phyloP scores from a whole-genome alignment of 2,888 invertebrate species.

The Andrena marginata region DNA sequence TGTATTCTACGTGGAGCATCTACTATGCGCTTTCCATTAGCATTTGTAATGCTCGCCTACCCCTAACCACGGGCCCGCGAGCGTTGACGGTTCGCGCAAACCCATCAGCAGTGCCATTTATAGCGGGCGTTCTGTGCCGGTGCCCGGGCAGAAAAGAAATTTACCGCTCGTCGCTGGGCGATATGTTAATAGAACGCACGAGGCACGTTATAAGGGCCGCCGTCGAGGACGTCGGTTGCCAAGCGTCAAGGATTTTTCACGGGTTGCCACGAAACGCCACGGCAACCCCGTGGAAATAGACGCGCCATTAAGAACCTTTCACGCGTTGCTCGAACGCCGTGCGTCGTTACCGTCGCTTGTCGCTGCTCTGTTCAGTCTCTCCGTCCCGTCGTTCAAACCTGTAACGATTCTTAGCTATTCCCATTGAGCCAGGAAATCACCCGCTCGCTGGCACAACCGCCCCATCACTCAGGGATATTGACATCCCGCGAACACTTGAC shows the following conservation, averaged over 20 bases:
- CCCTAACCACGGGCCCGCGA: conserved; percentile 74
- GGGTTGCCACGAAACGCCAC: conserved; percentile 42
- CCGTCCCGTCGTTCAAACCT: conserved; percentile 30
- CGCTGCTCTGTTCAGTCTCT: conserved; percentile 41
- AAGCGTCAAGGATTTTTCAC: conserved; percentile 60
- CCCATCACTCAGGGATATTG: conserved; percentile 1
- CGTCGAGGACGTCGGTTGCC: conserved; percentile 17
- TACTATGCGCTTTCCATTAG: conserved; percentile 81
- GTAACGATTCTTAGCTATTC: conserved; percentile 56
- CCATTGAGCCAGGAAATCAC: conserved; percentile 22
- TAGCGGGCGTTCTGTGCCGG: conserved; percentile 65
- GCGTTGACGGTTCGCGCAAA: conserved; percentile 78
- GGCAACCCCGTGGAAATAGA: conserved; percentile 63
- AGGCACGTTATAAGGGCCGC: conserved; percentile 40
- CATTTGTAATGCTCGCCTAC: conserved; percentile 82
- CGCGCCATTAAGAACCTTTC: conserved; percentile 68
- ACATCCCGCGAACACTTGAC: conserved; percentile 1
- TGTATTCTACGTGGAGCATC: conserved; percentile 81
- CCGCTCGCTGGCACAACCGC: not conserved
- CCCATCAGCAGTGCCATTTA: conserved; percentile 79
- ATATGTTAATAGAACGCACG: conserved; percentile 70
- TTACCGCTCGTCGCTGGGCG: conserved; percentile 66
- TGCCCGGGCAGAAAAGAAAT: conserved; percentile 68
- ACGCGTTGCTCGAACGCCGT: conserved; percentile 61
- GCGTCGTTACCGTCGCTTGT: conserved; percentile 68